Evolutionary conservation across 2,888 invertebrate genomes (phyloP).

Genomic region (Chloroclysta siterata): DNA sequence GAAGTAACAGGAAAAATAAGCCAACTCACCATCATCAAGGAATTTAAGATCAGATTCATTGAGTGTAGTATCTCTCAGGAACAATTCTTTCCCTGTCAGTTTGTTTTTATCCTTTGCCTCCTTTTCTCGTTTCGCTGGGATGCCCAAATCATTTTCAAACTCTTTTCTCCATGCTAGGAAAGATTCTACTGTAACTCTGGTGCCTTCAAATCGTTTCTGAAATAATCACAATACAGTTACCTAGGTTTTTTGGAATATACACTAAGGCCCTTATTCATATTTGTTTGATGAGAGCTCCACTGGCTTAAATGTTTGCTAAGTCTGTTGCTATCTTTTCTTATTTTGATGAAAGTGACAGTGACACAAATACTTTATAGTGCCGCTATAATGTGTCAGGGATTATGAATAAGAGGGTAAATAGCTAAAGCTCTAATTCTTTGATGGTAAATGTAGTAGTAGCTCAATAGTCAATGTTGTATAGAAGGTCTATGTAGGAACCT

Average conservation of each 20-base stretch:
- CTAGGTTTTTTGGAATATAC: too few species aligned
- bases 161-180: constrained; percentile 97
- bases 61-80: constrained; percentile 95
- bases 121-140: constrained; percentile 89
- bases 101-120: constrained; percentile 91
- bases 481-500: constrained; percentile 33
- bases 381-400: too few species aligned
- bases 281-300: too few species aligned
- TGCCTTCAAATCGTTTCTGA: constrained; percentile 97
- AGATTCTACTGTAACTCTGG: constrained; percentile 96
- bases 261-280: too few species aligned
- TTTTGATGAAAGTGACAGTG: too few species aligned
- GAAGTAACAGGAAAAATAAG: neutral
- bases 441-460: too few species aligned
- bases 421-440: too few species aligned
- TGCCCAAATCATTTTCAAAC: constrained; percentile 96
- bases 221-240: constrained; percentile 2
- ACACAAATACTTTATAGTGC: too few species aligned
- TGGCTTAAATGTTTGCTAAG: too few species aligned
- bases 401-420: too few species aligned
- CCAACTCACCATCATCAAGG: constrained; percentile 90
- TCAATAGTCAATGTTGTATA: too few species aligned
- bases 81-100: constrained; percentile 96
- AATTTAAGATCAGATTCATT: constrained; percentile 98
- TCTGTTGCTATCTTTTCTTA: too few species aligned